Conservation (phyloP, 2,113 vertebrate genomes). For the Circaetus cinerascens region DNA sequence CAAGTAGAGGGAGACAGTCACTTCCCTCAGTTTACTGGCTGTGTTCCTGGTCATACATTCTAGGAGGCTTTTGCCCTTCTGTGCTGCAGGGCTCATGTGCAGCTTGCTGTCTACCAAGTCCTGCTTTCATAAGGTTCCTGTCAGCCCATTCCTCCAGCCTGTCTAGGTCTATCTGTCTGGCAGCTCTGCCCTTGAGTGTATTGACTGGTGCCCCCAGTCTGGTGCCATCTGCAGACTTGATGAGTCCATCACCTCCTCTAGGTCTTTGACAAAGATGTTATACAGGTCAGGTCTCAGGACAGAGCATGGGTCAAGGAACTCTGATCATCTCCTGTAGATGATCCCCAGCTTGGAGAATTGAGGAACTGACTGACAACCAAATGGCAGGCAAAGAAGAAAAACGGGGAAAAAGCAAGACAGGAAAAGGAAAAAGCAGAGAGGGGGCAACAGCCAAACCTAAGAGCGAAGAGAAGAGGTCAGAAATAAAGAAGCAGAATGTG, state of each 20-base stretch:
- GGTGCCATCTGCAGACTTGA: background rate
- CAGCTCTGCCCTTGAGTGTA: background rate
- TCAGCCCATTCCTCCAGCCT: background rate
- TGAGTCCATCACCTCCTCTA: background rate
- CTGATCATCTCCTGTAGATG: background rate
- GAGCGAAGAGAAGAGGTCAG: background rate
- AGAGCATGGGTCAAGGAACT: background rate
- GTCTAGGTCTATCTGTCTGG: background rate
- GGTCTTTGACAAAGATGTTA: background rate
- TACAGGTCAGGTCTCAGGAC: background rate
- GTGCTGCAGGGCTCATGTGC: background rate
- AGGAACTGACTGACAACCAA: background rate
- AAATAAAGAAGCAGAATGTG: background rate
- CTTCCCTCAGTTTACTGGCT: background rate
- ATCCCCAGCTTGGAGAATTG: background rate
- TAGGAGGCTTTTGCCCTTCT: background rate
- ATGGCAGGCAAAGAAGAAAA: background rate
- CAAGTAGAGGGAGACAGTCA: background rate
- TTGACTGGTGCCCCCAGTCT: background rate
- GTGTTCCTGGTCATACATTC: background rate
- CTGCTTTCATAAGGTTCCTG: background rate
- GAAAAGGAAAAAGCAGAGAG: background rate
- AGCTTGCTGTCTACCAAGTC: background rate
- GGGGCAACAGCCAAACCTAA: background rate
- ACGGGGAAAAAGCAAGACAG: rapidly evolving